Base-by-base conservation (phyloP, 2,113 vertebrate genomes). In the Thryonomys swinderianus region DNA sequence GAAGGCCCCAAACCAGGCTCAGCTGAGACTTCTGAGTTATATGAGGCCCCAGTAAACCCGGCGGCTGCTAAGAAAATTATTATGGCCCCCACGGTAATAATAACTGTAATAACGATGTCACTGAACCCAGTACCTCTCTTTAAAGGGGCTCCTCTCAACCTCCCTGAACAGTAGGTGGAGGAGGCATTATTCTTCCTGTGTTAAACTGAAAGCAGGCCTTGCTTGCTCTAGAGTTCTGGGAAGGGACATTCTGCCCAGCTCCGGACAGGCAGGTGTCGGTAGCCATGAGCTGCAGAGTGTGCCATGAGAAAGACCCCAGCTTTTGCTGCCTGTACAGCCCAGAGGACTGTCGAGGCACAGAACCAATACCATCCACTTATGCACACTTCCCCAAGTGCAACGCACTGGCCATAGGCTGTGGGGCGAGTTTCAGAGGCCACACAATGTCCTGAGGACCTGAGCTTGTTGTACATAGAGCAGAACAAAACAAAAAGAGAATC, bases 281-380 rank as follows among this genome's bases (percentile, higher is more conserved):
- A 34, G 40, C 93, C n/a, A 27, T 13, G 79, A 59, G 51, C 23
- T 53, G 57, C 48, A 23, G n/a, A 37, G 4, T 25, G 57, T 27
- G 5, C 34, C 45, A 27, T 61, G 66, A 30, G 20, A 23, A 11
- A 7, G 13, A 2, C 16, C 40, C 48, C n/a, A n/a, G 66, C 32
- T 25, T 32, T 34, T 25, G 25, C 57, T 34, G n/a, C 2, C 4
- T 30, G 0, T 0, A 17, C 16, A 7, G 10, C 27, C 69, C 25
- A 4, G 62, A 5, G 27, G 16, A 27, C 10, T 34, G 17, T 5
- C 6, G 1, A n/a, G 32, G 0, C 45, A 37, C 16, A 9, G 51
- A 45, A 27, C 27, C 9, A 61, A 1, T 5, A 9, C 9, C 4
- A 1, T 3, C 53, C 45, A 37, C 7, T 18, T 74, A 16, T 10